Base-by-base conservation (phyloP, 2,113 vertebrate genomes). In the Ramphastos sulfuratus region DNA sequence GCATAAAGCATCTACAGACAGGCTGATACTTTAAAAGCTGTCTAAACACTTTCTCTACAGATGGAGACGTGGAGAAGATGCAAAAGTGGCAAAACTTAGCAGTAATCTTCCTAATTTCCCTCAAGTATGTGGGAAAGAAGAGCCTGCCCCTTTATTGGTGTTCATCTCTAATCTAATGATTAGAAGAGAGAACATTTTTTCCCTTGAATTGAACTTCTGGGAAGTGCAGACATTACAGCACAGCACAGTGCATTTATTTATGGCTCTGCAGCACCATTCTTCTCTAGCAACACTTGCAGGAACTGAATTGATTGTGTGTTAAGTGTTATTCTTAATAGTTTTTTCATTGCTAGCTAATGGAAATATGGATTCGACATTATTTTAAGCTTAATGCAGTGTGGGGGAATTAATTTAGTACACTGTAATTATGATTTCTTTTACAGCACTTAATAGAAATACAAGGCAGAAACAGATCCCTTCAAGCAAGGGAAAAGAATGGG, bases 261-360 rank as follows among this genome's bases (percentile, higher is more conserved):
- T 5, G 11, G 50, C 74, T 88, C 71, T 86, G 66, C 37, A 87
- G 74, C 59, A 91, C 28, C 55, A 75, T 55, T 80, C 67, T 37
- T 89, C 63, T 91, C 71, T 18, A 71, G 85, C 95, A 90, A 75
- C 59, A 85, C 46, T 89, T 89, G 12, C 80, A 91, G 48, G 56
- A 92, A 90, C 74, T 74, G 48, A 95, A 93, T 5, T 85, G 87
- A 82, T 85, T 89, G 61, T 35, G 44, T 73, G 48, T 59, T 85
- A 93, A 92, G 60, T 79, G 76, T 75, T 94, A 66, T 67, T 90
- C 82, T 85, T 93, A 93, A 95, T 77, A 93, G 85, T 59, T 88
- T 93, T 95, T 96, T 92, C 85, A 95, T 90, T 93, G 74, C 89
- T 73, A 84, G 73, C 60, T 96, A 95, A 95, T 93, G 89, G 82